Conservation (phyloP, 2,113 vertebrate species). For the Vulpes vulpes region DNA sequence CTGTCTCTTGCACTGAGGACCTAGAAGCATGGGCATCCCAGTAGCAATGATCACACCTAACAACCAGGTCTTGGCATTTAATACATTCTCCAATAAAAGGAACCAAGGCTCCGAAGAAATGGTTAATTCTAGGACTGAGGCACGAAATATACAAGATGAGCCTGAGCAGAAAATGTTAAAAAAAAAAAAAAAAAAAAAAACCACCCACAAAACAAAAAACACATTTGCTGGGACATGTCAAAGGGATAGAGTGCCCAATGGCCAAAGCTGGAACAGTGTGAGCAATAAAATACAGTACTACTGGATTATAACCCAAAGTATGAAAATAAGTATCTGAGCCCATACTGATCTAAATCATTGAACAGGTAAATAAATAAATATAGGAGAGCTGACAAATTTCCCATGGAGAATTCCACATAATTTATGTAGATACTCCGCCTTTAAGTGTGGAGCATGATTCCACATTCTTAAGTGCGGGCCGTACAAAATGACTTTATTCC, state of each 20-base stretch:
- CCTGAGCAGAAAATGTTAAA: background rate
- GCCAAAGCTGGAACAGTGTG: background rate
- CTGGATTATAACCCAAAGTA: background rate
- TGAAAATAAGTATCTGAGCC: background rate
- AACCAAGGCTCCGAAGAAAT: background rate
- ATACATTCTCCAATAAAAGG: conserved; percentile 22
- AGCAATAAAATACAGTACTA: background rate
- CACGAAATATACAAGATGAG: conserved; percentile 27
- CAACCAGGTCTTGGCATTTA: background rate
- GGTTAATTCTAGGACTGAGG: background rate
- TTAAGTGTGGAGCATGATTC: background rate
- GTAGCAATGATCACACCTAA: background rate
- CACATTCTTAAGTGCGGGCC: background rate
- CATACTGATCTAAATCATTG: background rate
- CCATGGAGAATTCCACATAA: background rate
- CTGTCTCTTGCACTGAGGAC: background rate
- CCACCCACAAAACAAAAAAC: background rate
- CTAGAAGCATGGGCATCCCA: background rate
- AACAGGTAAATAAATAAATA: background rate
- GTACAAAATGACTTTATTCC: background rate
- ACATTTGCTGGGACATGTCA: background rate
- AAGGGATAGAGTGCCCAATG: background rate
- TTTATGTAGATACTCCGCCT: background rate
- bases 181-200: background rate
- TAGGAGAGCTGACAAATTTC: background rate